Evolutionary conservation across 2,888 invertebrate genomes (phyloP), one percentile per base, ranked within the genome.

Genomic region (Onthophagus sagittarius): DNA sequence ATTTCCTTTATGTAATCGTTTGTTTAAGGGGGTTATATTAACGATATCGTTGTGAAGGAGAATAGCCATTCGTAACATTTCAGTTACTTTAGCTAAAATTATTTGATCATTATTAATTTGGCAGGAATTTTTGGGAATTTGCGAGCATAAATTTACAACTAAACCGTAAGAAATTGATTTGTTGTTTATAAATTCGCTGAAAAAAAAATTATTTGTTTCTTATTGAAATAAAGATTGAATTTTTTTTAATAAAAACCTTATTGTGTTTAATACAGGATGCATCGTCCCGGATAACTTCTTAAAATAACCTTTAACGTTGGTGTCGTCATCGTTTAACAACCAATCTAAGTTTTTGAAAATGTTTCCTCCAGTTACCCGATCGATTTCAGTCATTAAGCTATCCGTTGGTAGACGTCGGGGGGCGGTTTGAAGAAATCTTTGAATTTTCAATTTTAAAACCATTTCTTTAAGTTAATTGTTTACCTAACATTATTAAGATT

Each of bases 321-420:
- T 96, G 74, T 97, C 92, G 87, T 98, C 97, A 84, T 98, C 98
- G 83, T 95, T 96, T 39, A 98, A 86, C 11, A 98, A 87, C 93
- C 96, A 97, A 75, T 97, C 89, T 23, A 98, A 86, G 83, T 94
- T 96, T 74, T 96, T 97, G 5, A 97, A 97, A 2, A 97, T 97
- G 2, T 97, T 96, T 86, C 97, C 97, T 2, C 97, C 97, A 53
- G 98, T 97, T 76, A 98, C 93, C 86, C 96, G 96, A 86, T 98
- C 98, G 11, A 97, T 98, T 84, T 97, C 96, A 77, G 94, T 94
- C 15, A 98, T 94, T 2, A 94, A 95, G 78, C 93, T 89, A 84
- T 94, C 94, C 95, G 32, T 23, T 67, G 67, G 39, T 53, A 53
- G 39, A 53, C 39, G 39, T 53, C 39, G 39, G 7, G 39, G 11